Conservation (phyloP, 1,140 invertebrate genomes). For the Trachymyrmex cornetzi region DNA sequence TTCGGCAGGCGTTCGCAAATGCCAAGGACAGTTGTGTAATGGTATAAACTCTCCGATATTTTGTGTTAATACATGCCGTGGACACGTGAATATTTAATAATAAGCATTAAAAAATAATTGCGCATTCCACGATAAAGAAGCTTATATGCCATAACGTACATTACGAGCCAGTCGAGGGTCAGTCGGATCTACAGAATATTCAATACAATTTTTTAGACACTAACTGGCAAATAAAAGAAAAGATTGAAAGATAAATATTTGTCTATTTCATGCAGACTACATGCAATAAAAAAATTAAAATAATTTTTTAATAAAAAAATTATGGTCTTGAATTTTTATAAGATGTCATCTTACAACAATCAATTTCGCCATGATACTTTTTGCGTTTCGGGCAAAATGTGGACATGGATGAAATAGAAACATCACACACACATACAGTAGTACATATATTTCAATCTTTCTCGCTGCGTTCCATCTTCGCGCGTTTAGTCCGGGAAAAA, state of each 20-base stretch:
- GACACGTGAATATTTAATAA: conserved; percentile 70
- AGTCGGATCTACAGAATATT: conserved; percentile 68
- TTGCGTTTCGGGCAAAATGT: not conserved
- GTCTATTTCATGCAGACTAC: no score
- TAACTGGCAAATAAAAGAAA: no score
- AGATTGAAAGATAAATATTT: no score
- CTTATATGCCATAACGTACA: conserved; percentile 67
- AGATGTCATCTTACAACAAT: not conserved
- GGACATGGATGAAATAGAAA: not conserved
- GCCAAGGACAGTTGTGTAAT: not conserved
- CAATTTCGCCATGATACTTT: not conserved
- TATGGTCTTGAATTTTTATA: no score
- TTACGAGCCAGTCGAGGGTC: conserved; percentile 49
- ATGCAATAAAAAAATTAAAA: no score
- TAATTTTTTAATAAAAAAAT: no score
- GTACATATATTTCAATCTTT: not conserved
- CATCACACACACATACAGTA: no score
- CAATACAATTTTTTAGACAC: not conserved
- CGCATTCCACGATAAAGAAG: conserved; percentile 65
- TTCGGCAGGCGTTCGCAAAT: not conserved
- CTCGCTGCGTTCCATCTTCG: not conserved
- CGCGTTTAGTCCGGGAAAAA: not conserved
- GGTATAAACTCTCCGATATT: not conserved
- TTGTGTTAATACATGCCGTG: conserved; percentile 29
- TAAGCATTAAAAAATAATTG: conserved; percentile 74